Base-by-base conservation (phyloP, 1,140 invertebrate genomes). In the Capitella teleta region DNA sequence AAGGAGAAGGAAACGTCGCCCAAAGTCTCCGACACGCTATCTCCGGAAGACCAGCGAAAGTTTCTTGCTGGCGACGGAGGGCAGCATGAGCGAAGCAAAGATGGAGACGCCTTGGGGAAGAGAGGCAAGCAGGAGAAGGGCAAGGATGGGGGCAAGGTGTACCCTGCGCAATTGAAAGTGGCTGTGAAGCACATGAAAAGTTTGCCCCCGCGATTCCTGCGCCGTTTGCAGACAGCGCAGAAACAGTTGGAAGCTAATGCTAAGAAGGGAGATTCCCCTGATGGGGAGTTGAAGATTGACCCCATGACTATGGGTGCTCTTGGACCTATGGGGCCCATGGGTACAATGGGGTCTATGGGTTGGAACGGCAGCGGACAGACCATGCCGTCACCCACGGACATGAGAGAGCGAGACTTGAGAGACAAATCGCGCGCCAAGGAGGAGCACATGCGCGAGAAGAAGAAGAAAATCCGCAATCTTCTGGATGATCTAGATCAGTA, bases 141-240 rank as follows among this genome's bases (percentile, higher is more conserved):
- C 28, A 32, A 28, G 48, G 36, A 38, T 38, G 21, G 46, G 46
- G 28, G 28, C 14, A 53, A 53, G 6, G 41, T 53, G 16, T 53
- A 53, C 23, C 52, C 52, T 16, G 46, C 52, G 19, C 52, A 53
- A 41, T 37, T 53, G 36, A 53, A 53, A 30, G 52, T 53, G 28
- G 52, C 52, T 14, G 46, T 53, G 14, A 53, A 53, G 25, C 52
- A 53, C 30, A 53, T 53, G 52, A 46, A 49, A n/a, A 53, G 40
- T 25, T 25, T 53, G 47, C 52, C 52, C 18, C 52, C 52, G 24
- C 34, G 52, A 25, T 53, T 53, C 43, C 46, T 53, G 12, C 37
- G 47, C 18, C 23, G 41, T 25, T 24, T 53, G 21, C 46, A 53
- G 16, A 41, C 46, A 2, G 47, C 49, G 25, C 49, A 44, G 32